Evolutionary conservation across 2,113 vertebrate genomes (phyloP), one percentile per base, ranked within the genome.

Genomic region (Protobothrops flavoviridis): DNA sequence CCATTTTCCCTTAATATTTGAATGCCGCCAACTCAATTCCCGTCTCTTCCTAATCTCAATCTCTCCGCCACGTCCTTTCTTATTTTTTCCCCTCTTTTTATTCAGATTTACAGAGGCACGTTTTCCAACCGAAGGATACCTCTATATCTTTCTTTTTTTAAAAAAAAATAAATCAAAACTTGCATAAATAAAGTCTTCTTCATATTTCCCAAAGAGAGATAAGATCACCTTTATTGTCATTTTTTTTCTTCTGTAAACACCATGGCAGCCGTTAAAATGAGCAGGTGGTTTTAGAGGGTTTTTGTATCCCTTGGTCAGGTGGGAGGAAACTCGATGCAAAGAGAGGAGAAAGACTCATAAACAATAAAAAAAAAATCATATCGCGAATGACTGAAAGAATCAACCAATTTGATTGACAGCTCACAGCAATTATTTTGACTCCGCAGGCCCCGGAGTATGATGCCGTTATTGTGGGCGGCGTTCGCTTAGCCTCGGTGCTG

Each of bases 401-500:
- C 12, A 33, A 5, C 29, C 0, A 4, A 0, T 9, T 29, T 33
- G 15, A 48, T 48, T 15, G 29, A 4, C 13, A 13, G 43, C 10
- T 20, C 1, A 11, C 33, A 11, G 11, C 23, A 5, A 2, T 5
- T 15, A 0, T 24, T 85, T 21, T 85, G 8, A 59, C 57, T 93
- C 33, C 4, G 2, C 91, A 98, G 98, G 92, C 95, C 64, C 96
- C 97, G 0, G 50, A 98, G 92, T 98, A 98, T 0, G 99, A 98
- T 0, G 99, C 99, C 0, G 98, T 98, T 45, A 95, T 99, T 0
- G 99, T 99, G 1, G 99, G 99, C 0, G 96, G 94, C 0, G 98
- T 99, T 2, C 97, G 99, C 33, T 97, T 99, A 81, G 4, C 98
- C 0, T 99, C 99, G 0, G 99, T 99, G 74, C 94, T 69, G 0